Conservation (phyloP, 2,888 invertebrate species). For the Lasioglossum malachurum region DNA sequence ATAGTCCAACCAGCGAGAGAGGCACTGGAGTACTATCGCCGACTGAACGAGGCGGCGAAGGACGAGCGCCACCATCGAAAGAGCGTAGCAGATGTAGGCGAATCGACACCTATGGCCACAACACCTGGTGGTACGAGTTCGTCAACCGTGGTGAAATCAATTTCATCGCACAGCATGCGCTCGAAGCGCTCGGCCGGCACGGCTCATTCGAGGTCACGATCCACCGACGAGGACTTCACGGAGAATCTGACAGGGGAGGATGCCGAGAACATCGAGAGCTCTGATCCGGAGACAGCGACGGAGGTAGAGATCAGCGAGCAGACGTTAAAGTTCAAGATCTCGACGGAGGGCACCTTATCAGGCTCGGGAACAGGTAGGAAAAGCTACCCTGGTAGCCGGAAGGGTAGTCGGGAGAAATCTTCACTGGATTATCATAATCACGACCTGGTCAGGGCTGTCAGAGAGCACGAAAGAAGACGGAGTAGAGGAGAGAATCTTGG, state of each 20-base stretch:
- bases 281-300: conserved; percentile 89
- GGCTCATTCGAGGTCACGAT: conserved; percentile 80
- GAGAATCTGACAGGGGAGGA: conserved; percentile 84
- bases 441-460: conserved; percentile 85
- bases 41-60: conserved; percentile 88
- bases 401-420: conserved; percentile 89
- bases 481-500: conserved; percentile 79
- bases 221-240: conserved; percentile 82
- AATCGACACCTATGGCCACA: conserved; percentile 69
- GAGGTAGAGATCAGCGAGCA: conserved; percentile 91
- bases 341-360: conserved; percentile 88
- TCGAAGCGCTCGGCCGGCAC: conserved; percentile 85
- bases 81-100: conserved; percentile 85
- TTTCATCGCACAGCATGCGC: conserved; percentile 83
- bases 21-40: conserved; percentile 88
- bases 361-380: conserved; percentile 85
- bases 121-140: conserved; percentile 61
- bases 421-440: conserved; percentile 82
- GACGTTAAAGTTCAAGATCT: conserved; percentile 91
- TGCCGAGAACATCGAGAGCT: conserved; percentile 86
- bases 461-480: conserved; percentile 84
- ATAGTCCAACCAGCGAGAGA: conserved; percentile 88
- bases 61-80: conserved; percentile 87
- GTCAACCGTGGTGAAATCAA: conserved; percentile 80
- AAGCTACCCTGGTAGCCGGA: conserved; percentile 89